Conservation (phyloP, 2,113 vertebrate genomes). For the Pterophyllum scalare region DNA sequence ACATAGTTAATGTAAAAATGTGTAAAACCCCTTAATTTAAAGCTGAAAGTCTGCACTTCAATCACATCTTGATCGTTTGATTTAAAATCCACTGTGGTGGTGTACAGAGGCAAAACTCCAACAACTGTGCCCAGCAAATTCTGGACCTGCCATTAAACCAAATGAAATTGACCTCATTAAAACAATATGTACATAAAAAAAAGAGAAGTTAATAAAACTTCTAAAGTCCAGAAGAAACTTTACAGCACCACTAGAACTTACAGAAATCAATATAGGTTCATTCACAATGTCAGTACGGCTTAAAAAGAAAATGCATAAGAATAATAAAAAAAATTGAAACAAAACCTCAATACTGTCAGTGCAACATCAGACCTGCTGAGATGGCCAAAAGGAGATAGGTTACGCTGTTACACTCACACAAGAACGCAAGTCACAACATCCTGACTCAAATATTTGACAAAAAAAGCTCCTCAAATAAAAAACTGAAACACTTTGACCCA, state of each 20-base stretch:
- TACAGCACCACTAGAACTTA: constrained; percentile 60
- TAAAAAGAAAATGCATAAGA: neutral
- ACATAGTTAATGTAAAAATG: neutral
- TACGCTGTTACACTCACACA: constrained; percentile 36
- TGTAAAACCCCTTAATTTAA: neutral
- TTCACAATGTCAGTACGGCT: constrained; percentile 17
- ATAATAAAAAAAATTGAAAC: neutral
- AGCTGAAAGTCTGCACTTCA: no score
- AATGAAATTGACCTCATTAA: constrained; percentile 37
- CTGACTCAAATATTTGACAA: constrained; percentile 21
- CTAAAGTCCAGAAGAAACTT: constrained; percentile 27
- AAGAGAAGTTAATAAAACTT: constrained; percentile 5
- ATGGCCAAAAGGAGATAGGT: constrained; percentile 52
- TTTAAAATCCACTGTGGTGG: neutral
- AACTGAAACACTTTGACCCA: constrained; percentile 10
- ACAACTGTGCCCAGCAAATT: neutral
- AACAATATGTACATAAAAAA: constrained; percentile 4
- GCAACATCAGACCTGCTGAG: constrained; percentile 67
- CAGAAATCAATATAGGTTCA: constrained; percentile 32
- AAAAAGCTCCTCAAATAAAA: constrained; percentile 7
- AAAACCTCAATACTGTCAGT: constrained; percentile 32
- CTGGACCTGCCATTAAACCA: constrained; percentile 15
- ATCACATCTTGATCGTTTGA: neutral
- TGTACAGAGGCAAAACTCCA: neutral
- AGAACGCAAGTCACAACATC: constrained; percentile 30